Conservation (phyloP, 2,797 vertebrate species). For the Phataginus tetradactyla region DNA sequence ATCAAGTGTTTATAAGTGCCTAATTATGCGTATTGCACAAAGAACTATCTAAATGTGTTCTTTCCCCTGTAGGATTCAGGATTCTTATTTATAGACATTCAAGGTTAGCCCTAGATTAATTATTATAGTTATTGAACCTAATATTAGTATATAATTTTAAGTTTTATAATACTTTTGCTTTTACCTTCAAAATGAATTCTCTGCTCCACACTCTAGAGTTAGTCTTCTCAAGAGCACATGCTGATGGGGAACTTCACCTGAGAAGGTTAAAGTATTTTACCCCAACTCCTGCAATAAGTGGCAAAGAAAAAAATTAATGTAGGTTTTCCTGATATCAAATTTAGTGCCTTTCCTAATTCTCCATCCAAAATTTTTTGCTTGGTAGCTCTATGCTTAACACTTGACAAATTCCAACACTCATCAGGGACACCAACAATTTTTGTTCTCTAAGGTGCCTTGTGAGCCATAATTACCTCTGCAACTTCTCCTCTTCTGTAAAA, state of each 20-base stretch:
- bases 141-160: background rate
- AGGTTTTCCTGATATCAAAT: background rate
- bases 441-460: background rate
- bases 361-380: background rate
- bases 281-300: background rate
- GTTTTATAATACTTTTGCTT: background rate
- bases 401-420: background rate
- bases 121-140: background rate
- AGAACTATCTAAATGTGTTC: background rate
- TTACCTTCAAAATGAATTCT: background rate
- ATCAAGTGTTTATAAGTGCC: background rate
- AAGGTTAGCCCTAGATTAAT: background rate
- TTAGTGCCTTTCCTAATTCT: background rate
- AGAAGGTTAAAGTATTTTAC: background rate
- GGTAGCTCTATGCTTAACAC: background rate
- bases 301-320: background rate
- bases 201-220: background rate
- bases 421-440: background rate
- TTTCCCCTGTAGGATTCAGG: background rate
- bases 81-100: slow-evolving; percentile 11
- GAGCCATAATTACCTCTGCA: background rate
- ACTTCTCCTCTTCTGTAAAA: background rate
- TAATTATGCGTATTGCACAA: background rate
- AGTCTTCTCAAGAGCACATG: background rate
- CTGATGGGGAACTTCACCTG: slow-evolving; percentile 1